Evolutionary conservation across 2,113 vertebrate genomes (phyloP).

Genomic region (Parus major): DNA sequence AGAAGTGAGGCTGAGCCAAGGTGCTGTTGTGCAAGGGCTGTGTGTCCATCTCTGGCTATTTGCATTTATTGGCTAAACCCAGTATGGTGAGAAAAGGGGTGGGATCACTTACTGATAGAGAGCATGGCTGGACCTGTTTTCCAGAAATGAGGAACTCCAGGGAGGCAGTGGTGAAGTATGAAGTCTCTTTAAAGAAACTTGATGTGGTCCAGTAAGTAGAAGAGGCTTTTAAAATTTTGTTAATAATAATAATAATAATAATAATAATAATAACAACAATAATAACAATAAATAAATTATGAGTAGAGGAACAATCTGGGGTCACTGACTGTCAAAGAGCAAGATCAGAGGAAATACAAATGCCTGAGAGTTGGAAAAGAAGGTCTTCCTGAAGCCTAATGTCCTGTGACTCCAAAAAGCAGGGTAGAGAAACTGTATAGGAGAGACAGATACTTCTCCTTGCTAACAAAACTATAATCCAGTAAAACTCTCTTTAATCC

Average conservation of each 20-base stretch:
- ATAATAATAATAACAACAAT: too few species aligned
- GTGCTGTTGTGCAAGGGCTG: not conserved
- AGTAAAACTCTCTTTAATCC: not conserved
- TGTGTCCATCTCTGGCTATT: not conserved
- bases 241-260: too few species aligned
- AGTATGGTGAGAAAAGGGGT: not conserved
- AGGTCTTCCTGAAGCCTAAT: not conserved
- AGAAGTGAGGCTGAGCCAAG: not conserved
- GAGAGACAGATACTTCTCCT: not conserved
- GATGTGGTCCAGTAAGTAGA: not conserved
- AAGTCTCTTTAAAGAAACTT: not conserved
- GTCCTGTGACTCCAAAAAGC: not conserved
- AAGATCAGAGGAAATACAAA: not conserved
- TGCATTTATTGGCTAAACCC: not conserved
- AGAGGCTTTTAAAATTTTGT: not conserved
- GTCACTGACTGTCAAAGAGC: not conserved
- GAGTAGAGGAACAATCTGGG: not conserved
- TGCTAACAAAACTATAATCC: not conserved
- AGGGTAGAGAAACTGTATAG: not conserved
- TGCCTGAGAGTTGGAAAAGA: not conserved
- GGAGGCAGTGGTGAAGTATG: not conserved
- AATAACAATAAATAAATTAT: too few species aligned
- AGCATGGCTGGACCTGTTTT: not conserved
- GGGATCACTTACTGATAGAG: not conserved
- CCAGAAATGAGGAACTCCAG: not conserved